Evolutionary conservation across 2,797 vertebrate species (phyloP).

Genomic region (Paedocypris micromegethes): DNA sequence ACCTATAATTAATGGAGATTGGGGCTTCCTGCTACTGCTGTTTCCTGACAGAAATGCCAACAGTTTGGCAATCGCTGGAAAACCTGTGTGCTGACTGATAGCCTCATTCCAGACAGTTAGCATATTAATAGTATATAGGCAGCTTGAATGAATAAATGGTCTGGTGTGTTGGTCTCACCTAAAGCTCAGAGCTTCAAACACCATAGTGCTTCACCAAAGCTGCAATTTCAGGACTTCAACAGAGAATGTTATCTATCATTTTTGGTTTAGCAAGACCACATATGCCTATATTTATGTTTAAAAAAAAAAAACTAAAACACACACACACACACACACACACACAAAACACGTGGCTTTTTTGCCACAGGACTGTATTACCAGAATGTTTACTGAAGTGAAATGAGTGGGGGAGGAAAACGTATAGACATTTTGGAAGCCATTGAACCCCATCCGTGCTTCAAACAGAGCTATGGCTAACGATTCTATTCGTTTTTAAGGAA

Average conservation of each 20-base stretch:
- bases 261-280: background rate
- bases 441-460: slow-evolving; percentile 24
- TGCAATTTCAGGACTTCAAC: slow-evolving; percentile 6
- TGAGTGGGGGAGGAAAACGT: slow-evolving; percentile 36
- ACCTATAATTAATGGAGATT: slow-evolving; percentile 47
- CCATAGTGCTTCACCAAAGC: background rate
- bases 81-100: slow-evolving; percentile 16
- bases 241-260: background rate
- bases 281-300: background rate
- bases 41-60: slow-evolving; percentile 41
- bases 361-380: slow-evolving; percentile 1
- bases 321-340: too few relatives aligned
- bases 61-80: slow-evolving; percentile 4
- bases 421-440: slow-evolving; percentile 38
- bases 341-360: background rate
- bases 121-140: background rate
- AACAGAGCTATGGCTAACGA: background rate
- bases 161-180: slow-evolving; percentile 18
- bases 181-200: slow-evolving; percentile 13
- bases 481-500: too few relatives aligned
- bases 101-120: background rate
- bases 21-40: slow-evolving; percentile 41
- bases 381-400: slow-evolving; percentile 32
- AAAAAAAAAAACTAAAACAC: too few relatives aligned
- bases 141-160: slow-evolving; percentile 6